A percentile compares a stretch with the other conserved stretches of the same genome.
These are phyloP conservation scores for Lymantria dispar DNA, from an alignment of 2,888 invertebrate species.

Conservation along the genomic window DNA sequence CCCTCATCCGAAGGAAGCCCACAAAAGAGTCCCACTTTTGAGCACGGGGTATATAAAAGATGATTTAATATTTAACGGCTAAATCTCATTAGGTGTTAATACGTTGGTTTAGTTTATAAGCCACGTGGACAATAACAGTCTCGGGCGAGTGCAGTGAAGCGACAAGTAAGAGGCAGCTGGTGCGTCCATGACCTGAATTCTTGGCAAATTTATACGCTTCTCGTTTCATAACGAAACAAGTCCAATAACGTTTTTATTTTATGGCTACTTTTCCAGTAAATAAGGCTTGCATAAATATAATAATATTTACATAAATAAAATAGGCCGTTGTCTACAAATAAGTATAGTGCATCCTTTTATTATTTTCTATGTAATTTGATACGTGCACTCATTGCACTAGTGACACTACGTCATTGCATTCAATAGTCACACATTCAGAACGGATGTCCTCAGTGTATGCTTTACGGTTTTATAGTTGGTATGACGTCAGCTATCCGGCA, in stretches of 20 bases:
- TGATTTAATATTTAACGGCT: background rate
- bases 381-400: slow-evolving; percentile 40
- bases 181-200: slow-evolving; percentile 73
- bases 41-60: background rate
- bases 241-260: slow-evolving; percentile 42
- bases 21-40: too few relatives aligned
- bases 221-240: slow-evolving; percentile 57
- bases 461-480: slow-evolving; percentile 53
- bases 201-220: slow-evolving; percentile 60
- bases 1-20: too few relatives aligned
- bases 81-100: slow-evolving; percentile 21
- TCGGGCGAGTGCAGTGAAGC: slow-evolving; percentile 67
- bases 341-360: slow-evolving; percentile 1
- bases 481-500: slow-evolving; percentile 70
- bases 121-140: slow-evolving; percentile 52
- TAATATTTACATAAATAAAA: background rate
- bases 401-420: slow-evolving; percentile 49
- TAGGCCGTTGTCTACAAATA: background rate
- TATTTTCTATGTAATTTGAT: slow-evolving; percentile 28
- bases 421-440: slow-evolving; percentile 52
- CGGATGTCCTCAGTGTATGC: slow-evolving; percentile 64
- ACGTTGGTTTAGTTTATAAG: slow-evolving; percentile 30
- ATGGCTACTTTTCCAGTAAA: slow-evolving; percentile 36
- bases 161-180: slow-evolving; percentile 68
- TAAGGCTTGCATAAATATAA: slow-evolving; percentile 1